Conservation (phyloP, 2,888 invertebrate genomes). For the Stenchaetothrips biformis region DNA sequence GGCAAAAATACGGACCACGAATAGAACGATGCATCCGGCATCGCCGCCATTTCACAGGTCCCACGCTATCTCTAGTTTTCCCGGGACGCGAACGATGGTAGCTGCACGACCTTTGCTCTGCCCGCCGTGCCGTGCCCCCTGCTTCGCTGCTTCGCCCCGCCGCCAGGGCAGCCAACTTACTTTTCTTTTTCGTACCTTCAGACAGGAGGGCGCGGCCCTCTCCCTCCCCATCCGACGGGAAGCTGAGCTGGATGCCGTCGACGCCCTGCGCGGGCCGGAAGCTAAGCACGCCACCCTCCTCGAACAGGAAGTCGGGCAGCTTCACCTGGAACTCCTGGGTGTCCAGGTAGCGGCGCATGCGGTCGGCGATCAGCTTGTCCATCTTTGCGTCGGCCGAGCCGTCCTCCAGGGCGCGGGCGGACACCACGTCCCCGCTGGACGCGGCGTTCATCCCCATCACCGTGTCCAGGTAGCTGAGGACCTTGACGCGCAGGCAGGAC, state of each 20-base stretch:
- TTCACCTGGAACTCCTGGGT: constrained; percentile 69
- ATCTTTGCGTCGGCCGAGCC: constrained; percentile 38
- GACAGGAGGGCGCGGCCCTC: constrained; percentile 30
- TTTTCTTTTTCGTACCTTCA: constrained; percentile 36
- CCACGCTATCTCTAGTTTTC: background rate
- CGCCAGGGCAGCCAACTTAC: constrained; percentile 15
- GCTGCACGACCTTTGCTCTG: background rate
- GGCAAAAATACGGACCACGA: background rate
- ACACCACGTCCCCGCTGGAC: constrained; percentile 42
- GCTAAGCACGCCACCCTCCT: constrained; percentile 52
- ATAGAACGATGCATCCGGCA: no score
- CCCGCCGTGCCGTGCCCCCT: constrained; percentile 34
- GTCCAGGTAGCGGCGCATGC: constrained; percentile 64
- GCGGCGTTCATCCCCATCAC: constrained; percentile 50
- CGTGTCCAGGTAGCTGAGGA: constrained; percentile 69
- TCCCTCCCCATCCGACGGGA: constrained; percentile 38
- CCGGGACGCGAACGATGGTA: background rate
- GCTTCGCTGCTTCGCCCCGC: constrained; percentile 37
- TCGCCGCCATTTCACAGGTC: no score
- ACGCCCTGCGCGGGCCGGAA: constrained; percentile 42
- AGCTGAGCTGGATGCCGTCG: constrained; percentile 47
- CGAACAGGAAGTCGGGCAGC: constrained; percentile 67
- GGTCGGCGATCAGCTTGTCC: constrained; percentile 61
- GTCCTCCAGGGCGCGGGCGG: constrained; percentile 32
- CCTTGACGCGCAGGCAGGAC: constrained; percentile 59